Evolutionary conservation across 2,113 vertebrate species (phyloP).

Genomic region (Amblyopsis rosae): DNA sequence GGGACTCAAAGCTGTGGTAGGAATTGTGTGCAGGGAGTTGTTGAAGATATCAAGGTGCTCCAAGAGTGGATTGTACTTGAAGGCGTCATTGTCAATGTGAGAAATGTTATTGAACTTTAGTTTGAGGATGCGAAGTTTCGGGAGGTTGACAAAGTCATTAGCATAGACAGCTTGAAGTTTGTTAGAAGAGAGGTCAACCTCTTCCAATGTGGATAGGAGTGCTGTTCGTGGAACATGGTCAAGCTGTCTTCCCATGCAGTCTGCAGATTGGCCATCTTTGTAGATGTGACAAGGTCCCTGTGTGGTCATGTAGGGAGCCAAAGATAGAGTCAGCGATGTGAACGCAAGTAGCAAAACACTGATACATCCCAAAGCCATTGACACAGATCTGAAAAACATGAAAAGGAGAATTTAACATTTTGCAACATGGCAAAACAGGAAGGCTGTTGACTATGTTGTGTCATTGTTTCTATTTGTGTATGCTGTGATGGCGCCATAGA

Average conservation of each 20-base stretch:
- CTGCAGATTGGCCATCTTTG: constrained; percentile 56
- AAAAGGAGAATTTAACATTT: constrained; percentile 3
- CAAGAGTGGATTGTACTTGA: constrained; percentile 68
- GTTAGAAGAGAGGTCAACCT: constrained; percentile 83
- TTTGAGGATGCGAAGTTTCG: constrained; percentile 59
- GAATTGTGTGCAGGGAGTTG: constrained; percentile 78
- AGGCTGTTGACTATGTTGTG: background rate
- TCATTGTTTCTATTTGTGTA: background rate
- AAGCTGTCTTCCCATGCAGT: constrained; percentile 74
- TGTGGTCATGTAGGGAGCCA: background rate
- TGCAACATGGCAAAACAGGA: background rate
- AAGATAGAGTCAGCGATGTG: constrained; percentile 17
- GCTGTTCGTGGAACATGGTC: constrained; percentile 61
- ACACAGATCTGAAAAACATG: constrained; percentile 42
- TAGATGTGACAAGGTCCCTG: constrained; percentile 48
- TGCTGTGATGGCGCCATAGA: background rate
- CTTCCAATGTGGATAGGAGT: constrained; percentile 65
- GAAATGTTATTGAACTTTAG: constrained; percentile 81
- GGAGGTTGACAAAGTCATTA: constrained; percentile 59
- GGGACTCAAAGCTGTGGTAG: constrained; percentile 63
- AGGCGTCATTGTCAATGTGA: constrained; percentile 67
- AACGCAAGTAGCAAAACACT: constrained; percentile 41
- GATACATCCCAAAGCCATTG: constrained; percentile 47
- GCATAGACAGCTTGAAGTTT: constrained; percentile 57
- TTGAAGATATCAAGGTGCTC: constrained; percentile 81